Evolutionary conservation across 2,113 vertebrate species (phyloP), one percentile per base, ranked within the genome.

Genomic region (Myiagra hebetior): DNA sequence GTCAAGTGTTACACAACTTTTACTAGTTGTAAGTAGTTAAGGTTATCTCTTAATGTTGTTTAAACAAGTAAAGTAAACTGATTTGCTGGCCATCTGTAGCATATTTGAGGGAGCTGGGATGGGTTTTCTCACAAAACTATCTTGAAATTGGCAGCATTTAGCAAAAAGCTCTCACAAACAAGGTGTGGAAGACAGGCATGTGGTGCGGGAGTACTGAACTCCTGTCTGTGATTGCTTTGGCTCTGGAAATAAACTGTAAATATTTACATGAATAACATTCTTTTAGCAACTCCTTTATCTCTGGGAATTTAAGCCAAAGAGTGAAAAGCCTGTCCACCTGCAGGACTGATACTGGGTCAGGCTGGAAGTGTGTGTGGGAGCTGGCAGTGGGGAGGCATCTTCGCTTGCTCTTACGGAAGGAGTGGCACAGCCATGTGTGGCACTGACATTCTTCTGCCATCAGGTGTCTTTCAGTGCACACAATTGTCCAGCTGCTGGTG

Each of bases 11-110:
- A 8, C 3, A 2, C 79, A 95, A 95, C 55, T 75, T 28, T 42
- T 37, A 53, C n/a, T 76, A 28, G 35, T 31, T 76, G 21, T 20
- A 10, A 28, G 41, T 39, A 50, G 47, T 30, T 39, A 4, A n/a
- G 70, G 72, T 81, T 90, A 93, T 94, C 94, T 91, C 47, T 59
- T 87, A 55, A 52, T 57, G 56, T 83, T 96, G 52, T 91, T 95
- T 60, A 42, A 84, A 74, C 82, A 91, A 92, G 84, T 82, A 87
- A 95, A 95, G 67, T 77, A 92, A 96, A 94, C 37, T 68, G 68
- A 85, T 91, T 39, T 74, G 30, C 39, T 64, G 72, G 59, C 59
- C 57, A 65, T 87, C 57, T 50, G 33, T 70, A 90, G 73, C 91
- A 91, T 9, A 4, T 87, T 94, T 69, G 26, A 55, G 75, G 52